Evolutionary conservation across 2,113 vertebrate genomes (phyloP).

Genomic region (Papio anubis): DNA sequence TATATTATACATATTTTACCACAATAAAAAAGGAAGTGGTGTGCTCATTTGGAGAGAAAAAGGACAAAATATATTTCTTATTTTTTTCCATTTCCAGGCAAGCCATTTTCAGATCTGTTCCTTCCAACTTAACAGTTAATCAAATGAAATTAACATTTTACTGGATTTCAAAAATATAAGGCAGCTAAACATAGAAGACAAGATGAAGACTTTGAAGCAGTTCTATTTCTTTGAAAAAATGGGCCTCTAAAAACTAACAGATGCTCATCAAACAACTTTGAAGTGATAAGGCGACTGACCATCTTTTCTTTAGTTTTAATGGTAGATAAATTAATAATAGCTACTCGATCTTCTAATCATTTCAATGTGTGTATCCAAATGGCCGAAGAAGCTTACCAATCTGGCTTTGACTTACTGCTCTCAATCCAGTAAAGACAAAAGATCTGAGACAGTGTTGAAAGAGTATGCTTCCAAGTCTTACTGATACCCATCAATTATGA

Average conservation of each 20-base stretch:
- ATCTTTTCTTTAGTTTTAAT: neutral
- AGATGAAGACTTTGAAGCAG: neutral
- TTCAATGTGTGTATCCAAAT: neutral
- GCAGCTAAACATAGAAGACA: neutral
- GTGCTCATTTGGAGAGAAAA: neutral
- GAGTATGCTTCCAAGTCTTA: neutral
- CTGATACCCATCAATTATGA: neutral
- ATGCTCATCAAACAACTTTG: neutral
- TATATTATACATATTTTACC: neutral
- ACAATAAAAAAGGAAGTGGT: neutral
- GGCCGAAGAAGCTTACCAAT: neutral
- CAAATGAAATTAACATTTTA: constrained; percentile 1
- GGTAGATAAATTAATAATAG: neutral
- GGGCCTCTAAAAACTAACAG: neutral
- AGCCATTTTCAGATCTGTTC: neutral
- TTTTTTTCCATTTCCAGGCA: neutral
- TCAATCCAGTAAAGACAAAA: neutral
- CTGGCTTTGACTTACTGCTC: neutral
- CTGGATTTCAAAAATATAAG: neutral
- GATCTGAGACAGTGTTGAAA: neutral
- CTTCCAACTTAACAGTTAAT: neutral
- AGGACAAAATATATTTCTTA: constrained; percentile 6
- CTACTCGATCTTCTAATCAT: neutral
- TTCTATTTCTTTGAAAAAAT: neutral
- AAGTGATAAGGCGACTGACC: neutral